Base-by-base conservation (phyloP, 1,140 invertebrate genomes). In the Yoshiicerus persimilis region DNA sequence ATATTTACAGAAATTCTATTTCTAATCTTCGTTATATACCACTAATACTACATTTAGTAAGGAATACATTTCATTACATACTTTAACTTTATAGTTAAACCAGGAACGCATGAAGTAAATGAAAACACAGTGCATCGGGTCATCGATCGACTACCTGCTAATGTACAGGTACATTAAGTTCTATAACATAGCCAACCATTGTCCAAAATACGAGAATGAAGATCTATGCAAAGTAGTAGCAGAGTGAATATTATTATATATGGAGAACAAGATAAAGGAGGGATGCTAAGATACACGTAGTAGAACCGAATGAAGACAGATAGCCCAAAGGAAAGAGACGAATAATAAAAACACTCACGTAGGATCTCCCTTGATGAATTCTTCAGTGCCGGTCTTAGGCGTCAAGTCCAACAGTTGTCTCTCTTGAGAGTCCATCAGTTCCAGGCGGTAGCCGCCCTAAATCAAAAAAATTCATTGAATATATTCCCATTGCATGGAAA, bases 391-490 rank as follows among this genome's bases (percentile, higher is more conserved):
- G 0, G 96, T 96, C 87, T 96, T 95, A 6, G 97, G 96, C 4
- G 97, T 97, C 87, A 98, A 93, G 91, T 98, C 96, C 88, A 97
- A 93, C 13, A 97, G 94, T 75, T 96, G 96, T 89, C 96, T 94
- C 91, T 97, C 96, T 90, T 97, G 93, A 85, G 94, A 93, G 92
- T 98, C 96, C 88, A 98, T 92, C 85, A 98, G 93, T 93, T 97
- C 96, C 80, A 98, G 92, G 91, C 95, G 95, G 92, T 96, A 98
- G 32, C 97, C 97, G 90, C 97, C 97, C 96, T 98, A 92, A 90
- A 95, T 94, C 62, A 89, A 32, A 90, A 86, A 85, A 87, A 87
- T 27, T 64, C 27, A 89, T 83, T 39, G 27, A 41, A 64, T 62
- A 39, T 62, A 36, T 70, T 25, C 16, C 16, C 16, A 36, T 34